Evolutionary conservation across 1,140 invertebrate genomes (phyloP).

Genomic region (Lepidurus apus): DNA sequence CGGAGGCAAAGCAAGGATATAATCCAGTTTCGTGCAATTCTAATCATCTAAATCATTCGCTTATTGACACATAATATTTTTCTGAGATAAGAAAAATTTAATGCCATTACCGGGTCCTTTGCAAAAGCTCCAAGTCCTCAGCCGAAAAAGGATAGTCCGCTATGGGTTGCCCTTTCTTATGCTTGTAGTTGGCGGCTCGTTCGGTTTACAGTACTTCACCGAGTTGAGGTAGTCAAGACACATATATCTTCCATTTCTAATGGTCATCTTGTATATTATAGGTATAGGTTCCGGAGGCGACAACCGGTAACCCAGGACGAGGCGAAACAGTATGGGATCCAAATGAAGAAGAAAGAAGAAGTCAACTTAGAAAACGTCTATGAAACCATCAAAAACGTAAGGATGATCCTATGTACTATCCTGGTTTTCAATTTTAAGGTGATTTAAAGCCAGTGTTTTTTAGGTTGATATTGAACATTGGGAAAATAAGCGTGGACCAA

Average conservation of each 20-base stretch:
- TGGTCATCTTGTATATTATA: slow-evolving; percentile 41
- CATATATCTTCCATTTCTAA: not conserved
- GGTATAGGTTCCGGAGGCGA: slow-evolving; percentile 61
- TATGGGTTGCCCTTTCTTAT: slow-evolving; percentile 39
- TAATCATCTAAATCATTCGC: no score
- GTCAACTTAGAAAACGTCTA: slow-evolving; percentile 64
- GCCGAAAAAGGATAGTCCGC: slow-evolving; percentile 30
- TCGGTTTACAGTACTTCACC: slow-evolving; percentile 41
- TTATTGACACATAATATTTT: not conserved
- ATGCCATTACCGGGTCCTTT: not conserved
- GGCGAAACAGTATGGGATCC: slow-evolving; percentile 57
- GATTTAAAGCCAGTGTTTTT: slow-evolving; percentile 34
- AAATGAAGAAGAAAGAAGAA: slow-evolving; percentile 58
- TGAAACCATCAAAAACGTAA: slow-evolving; percentile 59
- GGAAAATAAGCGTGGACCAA: slow-evolving; percentile 68
- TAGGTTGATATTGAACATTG: slow-evolving; percentile 67
- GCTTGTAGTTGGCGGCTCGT: slow-evolving; percentile 42
- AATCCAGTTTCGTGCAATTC: no score
- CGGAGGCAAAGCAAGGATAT: no score
- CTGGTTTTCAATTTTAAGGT: slow-evolving; percentile 9
- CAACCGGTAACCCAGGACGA: slow-evolving; percentile 54
- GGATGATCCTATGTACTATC: slow-evolving; percentile 25
- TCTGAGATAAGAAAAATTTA: not conserved
- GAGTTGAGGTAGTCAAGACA: slow-evolving; percentile 35
- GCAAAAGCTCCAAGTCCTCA: slow-evolving; percentile 20